A percentile compares a stretch with the other conserved stretches of the same genome.
Evolutionary conservation across 2,797 vertebrate genomes (phyloP).

Genomic region (Bucorvus abyssinicus): DNA sequence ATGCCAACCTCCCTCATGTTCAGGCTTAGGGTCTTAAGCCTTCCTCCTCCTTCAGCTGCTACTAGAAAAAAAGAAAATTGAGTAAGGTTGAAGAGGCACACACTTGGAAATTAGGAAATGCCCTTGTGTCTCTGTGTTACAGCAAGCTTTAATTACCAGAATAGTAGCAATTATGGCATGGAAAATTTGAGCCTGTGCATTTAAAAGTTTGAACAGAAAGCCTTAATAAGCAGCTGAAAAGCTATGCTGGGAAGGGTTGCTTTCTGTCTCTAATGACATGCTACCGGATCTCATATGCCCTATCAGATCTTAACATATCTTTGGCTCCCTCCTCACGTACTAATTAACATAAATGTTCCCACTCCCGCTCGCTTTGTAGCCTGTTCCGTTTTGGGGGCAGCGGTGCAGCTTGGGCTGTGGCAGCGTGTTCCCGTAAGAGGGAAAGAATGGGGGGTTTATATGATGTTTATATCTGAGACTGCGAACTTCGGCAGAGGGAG

Average conservation of each 20-base stretch:
- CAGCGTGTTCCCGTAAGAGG: not conserved
- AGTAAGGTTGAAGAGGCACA: not conserved
- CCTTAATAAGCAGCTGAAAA: conserved; percentile 39
- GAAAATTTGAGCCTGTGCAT: not conserved
- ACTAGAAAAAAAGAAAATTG: not conserved
- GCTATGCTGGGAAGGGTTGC: not conserved
- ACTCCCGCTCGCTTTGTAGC: not conserved
- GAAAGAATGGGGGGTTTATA: not conserved
- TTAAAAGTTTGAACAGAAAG: conserved; percentile 16
- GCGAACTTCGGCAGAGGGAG: not conserved
- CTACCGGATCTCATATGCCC: not conserved
- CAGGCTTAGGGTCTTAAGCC: not conserved
- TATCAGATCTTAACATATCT: not conserved
- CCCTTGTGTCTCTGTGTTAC: not conserved
- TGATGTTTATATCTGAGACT: not conserved
- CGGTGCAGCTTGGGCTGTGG: not conserved
- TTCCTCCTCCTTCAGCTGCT: not conserved
- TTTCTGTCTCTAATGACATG: conserved; percentile 41
- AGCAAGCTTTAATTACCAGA: conserved; percentile 43
- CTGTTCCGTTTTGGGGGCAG: not conserved
- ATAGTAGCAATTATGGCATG: conserved; percentile 16
- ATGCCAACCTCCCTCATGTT: not conserved
- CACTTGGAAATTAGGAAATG: conserved; percentile 12
- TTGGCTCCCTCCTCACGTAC: not conserved
- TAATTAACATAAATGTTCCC: conserved; percentile 6